These are phyloP conservation scores for Amblyopsis hoosieri DNA, from an alignment of 2,797 vertebrate species.

Conservation along the genomic window DNA sequence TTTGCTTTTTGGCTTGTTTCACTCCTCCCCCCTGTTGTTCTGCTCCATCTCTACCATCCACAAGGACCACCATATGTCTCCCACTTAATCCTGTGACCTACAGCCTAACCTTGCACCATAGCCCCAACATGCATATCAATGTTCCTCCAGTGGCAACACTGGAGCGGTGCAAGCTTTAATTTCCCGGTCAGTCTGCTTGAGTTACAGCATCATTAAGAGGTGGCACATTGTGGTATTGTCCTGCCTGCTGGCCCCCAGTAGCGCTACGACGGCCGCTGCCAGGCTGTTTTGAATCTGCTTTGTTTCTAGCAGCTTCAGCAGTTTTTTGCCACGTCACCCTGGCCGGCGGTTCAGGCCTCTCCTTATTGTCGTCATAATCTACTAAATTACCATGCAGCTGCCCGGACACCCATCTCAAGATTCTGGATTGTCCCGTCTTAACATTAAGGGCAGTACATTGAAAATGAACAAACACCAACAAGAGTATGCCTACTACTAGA, in stretches of 20 bases:
- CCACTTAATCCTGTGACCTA: slow-evolving; percentile 1
- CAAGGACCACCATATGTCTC: neutral
- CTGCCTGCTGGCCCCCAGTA: slow-evolving; percentile 18
- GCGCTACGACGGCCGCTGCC: slow-evolving; percentile 17
- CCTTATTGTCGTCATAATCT: slow-evolving; percentile 43
- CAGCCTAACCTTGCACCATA: neutral
- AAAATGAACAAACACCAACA: too few relatives aligned
- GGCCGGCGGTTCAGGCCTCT: neutral
- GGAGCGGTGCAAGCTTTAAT: slow-evolving; percentile 36
- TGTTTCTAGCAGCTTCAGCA: slow-evolving; percentile 38
- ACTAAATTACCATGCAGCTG: slow-evolving; percentile 19
- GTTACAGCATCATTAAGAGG: slow-evolving; percentile 53
- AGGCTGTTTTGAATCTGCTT: slow-evolving; percentile 23
- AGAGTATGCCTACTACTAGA: too few relatives aligned
- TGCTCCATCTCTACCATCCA: slow-evolving; percentile 12
- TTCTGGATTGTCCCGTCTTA: slow-evolving; percentile 46
- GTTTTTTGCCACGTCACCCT: slow-evolving; percentile 23
- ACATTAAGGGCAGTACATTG: slow-evolving; percentile 7
- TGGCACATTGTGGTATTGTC: slow-evolving; percentile 55
- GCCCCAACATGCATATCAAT: slow-evolving; percentile 32
- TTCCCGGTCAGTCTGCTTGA: slow-evolving; percentile 53
- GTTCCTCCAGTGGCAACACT: slow-evolving; percentile 36
- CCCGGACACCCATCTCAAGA: slow-evolving; percentile 7
- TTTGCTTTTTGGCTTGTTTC: neutral
- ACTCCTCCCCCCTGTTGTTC: slow-evolving; percentile 5